phyloP scores from a whole-genome alignment of 2,113 vertebrate species.

The Haplotaxodon microlepis region DNA sequence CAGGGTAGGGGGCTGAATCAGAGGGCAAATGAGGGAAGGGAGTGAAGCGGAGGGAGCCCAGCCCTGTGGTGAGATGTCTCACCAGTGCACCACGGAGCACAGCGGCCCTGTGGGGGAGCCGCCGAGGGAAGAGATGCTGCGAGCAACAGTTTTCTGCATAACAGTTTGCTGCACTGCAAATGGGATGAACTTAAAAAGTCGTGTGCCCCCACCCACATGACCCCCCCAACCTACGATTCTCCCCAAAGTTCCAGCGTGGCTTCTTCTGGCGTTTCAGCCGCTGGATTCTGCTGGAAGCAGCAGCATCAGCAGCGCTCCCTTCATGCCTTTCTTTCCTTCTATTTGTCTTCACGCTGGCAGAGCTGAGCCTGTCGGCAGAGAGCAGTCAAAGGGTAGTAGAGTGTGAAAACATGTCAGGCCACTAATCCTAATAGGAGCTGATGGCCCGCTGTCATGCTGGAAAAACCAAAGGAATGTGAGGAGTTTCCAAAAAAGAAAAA shows the following conservation, averaged over 20 bases:
- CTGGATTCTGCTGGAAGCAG: not conserved
- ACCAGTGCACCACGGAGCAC: not conserved
- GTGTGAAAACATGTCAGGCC: conserved; percentile 61
- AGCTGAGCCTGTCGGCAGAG: conserved; percentile 22
- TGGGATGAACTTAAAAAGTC: not conserved
- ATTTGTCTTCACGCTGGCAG: conserved; percentile 5
- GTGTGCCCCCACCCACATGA: not conserved
- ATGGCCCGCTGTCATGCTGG: conserved; percentile 64
- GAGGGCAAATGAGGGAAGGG: not conserved
- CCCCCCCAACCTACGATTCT: not conserved
- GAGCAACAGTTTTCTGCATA: not conserved
- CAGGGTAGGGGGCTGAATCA: not conserved
- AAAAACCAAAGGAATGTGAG: conserved; percentile 56
- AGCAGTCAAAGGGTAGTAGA: conserved; percentile 46
- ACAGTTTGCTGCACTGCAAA: conserved; percentile 8
- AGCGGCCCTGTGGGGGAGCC: not conserved
- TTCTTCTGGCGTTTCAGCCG: conserved; percentile 21
- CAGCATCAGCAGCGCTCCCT: not conserved
- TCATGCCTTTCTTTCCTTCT: not conserved
- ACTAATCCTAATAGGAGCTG: conserved; percentile 68
- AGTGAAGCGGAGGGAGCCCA: not conserved
- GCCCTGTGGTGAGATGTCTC: conserved; percentile 6
- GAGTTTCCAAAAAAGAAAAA: conserved; percentile 9
- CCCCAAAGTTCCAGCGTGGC: conserved; percentile 7
- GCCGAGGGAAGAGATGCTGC: not conserved